Conservation (phyloP, 2,888 invertebrate species). For the Quadroppia sp. region DNA sequence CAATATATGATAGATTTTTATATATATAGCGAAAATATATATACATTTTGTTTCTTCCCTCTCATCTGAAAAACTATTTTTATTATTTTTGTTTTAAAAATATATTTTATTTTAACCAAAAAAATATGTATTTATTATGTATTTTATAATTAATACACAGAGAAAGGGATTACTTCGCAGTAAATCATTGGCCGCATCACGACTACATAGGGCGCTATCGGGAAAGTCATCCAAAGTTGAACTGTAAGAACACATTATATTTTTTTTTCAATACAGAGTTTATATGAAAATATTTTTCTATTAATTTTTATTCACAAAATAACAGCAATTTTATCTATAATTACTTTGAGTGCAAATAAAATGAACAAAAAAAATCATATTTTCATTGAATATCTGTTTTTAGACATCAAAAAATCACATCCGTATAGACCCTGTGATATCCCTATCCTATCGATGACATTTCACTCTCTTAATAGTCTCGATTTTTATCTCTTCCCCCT, state of each 20-base stretch:
- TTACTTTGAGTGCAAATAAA: too few species aligned
- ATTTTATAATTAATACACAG: not conserved
- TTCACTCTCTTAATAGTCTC: too few species aligned
- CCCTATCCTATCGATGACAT: too few species aligned
- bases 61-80: too few species aligned
- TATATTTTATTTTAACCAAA: not conserved
- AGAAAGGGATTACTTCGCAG: constrained; percentile 35
- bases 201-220: constrained; percentile 29
- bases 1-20: too few species aligned
- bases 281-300: not conserved
- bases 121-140: not conserved
- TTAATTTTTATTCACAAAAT: not conserved
- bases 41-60: too few species aligned
- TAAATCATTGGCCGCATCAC: constrained; percentile 36
- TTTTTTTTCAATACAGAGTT: not conserved
- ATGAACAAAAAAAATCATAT: too few species aligned
- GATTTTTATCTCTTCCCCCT: too few species aligned
- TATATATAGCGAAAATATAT: too few species aligned
- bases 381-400: too few species aligned
- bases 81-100: not conserved
- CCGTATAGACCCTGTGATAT: too few species aligned
- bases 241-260: not conserved
- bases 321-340: not conserved
- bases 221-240: constrained; percentile 30
- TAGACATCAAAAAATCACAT: too few species aligned